phyloP scores from a whole-genome alignment of 2,113 vertebrate species.

The Tachycineta bicolor region DNA sequence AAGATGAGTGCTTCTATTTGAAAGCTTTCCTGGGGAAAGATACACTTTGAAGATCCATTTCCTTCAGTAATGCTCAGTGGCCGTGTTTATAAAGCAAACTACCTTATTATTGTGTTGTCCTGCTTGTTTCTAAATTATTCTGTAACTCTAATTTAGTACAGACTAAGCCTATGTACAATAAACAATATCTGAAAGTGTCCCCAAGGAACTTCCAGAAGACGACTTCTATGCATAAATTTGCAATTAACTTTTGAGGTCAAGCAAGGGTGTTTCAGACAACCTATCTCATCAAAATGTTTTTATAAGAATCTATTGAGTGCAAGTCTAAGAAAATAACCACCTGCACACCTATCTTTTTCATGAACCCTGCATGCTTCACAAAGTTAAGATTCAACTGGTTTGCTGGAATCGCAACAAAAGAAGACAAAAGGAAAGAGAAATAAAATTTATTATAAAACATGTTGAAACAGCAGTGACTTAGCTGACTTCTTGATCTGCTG shows the following conservation, averaged over 20 bases:
- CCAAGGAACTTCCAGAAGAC: background rate
- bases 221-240: background rate
- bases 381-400: constrained; percentile 41
- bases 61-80: background rate
- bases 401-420: constrained; percentile 44
- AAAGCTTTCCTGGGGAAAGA: background rate
- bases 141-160: background rate
- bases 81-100: background rate
- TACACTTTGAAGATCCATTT: background rate
- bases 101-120: background rate
- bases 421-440: constrained; percentile 54
- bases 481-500: constrained; percentile 63
- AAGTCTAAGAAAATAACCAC: background rate
- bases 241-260: background rate
- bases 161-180: background rate
- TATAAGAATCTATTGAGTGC: background rate
- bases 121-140: background rate
- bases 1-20: background rate
- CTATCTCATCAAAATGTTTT: background rate
- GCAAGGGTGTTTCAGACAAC: background rate
- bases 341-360: background rate
- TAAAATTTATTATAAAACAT: constrained; percentile 71
- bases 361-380: background rate
- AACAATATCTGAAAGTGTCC: background rate
- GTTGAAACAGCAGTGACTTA: constrained; percentile 70